Conservation (phyloP, 2,113 vertebrate genomes). For the Notarius lentiginosus region DNA sequence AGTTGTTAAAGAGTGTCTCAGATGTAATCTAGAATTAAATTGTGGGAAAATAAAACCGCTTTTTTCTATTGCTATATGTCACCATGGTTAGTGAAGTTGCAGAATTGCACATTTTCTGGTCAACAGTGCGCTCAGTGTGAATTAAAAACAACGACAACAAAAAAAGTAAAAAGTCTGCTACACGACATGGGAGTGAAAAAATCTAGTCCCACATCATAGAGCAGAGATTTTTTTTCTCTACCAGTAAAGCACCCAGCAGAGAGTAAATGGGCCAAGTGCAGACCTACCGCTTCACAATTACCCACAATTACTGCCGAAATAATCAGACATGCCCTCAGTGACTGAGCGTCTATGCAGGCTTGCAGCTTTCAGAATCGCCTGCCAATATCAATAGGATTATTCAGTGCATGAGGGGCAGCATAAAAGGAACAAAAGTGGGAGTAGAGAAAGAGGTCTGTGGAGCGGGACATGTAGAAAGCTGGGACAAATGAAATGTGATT, state of each 20-base stretch:
- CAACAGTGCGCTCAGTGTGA: neutral
- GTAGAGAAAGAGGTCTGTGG: neutral
- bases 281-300: conserved; percentile 43
- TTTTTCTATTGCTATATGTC: neutral
- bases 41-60: neutral
- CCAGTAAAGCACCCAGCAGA: conserved; percentile 33
- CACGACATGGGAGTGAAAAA: neutral
- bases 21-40: neutral
- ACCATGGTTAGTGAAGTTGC: neutral
- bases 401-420: conserved; percentile 2
- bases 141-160: neutral
- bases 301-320: conserved; percentile 44
- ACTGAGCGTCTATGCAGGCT: conserved; percentile 37
- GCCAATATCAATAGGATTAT: conserved; percentile 57
- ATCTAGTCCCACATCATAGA: neutral
- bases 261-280: conserved; percentile 13
- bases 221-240: neutral
- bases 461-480: neutral
- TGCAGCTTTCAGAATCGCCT: conserved; percentile 43
- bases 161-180: conserved; percentile 3
- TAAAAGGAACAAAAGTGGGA: conserved; percentile 21
- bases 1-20: neutral
- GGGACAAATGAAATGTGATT: conserved; percentile 42
- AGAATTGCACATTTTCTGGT: neutral
- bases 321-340: conserved; percentile 49